A percentile compares a stretch with the other conserved stretches of the same genome.
Evolutionary conservation across 2,888 invertebrate species (phyloP).

Genomic region (Frankliniella fusca): DNA sequence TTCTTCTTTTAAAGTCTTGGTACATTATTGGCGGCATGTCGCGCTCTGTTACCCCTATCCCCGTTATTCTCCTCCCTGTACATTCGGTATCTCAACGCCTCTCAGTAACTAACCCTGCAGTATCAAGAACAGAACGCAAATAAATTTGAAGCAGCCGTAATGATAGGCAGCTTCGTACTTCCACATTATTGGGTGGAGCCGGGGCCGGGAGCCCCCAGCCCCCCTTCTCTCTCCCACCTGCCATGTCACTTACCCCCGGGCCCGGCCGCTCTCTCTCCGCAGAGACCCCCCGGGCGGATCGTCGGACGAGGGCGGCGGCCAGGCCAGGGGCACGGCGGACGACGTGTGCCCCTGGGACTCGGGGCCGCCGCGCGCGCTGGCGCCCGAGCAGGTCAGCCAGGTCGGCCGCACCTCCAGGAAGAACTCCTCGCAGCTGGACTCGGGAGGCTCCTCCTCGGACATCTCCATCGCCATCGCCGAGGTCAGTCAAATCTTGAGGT

Average conservation of each 20-base stretch:
- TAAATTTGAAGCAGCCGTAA: no score
- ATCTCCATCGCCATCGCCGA: constrained; percentile 57
- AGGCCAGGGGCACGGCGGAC: constrained; percentile 43
- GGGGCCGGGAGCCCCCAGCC: no score
- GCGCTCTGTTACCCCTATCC: no score
- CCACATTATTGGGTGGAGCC: no score
- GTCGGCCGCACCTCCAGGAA: constrained; percentile 52
- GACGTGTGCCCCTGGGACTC: constrained; percentile 59
- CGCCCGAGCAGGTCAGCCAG: constrained; percentile 44
- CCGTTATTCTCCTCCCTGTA: no score
- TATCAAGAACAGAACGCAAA: no score
- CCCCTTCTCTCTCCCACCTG: neutral
- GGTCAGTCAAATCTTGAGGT: constrained; percentile 41
- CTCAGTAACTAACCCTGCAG: no score
- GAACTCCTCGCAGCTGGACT: constrained; percentile 64
- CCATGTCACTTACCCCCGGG: neutral
- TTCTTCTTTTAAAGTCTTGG: neutral
- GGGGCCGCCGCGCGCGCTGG: constrained; percentile 39
- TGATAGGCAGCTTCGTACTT: no score
- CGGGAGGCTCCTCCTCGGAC: constrained; percentile 71
- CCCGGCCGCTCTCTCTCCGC: neutral
- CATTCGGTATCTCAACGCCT: no score
- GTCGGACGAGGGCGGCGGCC: constrained; percentile 37
- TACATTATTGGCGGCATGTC: neutral
- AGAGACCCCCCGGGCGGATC: constrained; percentile 37